These are phyloP conservation scores for Ctena decussata DNA, from an alignment of 2,888 invertebrate genomes.

Conservation along the genomic window DNA sequence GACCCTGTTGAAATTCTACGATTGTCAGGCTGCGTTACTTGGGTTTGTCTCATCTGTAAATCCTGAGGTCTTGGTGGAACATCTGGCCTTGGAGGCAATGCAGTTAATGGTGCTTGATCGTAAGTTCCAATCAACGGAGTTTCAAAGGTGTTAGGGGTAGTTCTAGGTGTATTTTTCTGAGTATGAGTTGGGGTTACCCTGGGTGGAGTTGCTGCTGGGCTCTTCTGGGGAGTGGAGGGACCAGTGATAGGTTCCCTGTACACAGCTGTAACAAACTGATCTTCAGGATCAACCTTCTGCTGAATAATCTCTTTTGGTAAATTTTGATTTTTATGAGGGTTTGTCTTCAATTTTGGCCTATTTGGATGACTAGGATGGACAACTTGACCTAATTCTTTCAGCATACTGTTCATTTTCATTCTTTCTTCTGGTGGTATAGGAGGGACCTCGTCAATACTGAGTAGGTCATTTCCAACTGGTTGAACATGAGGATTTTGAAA, in stretches of 20 bases:
- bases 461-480: slow-evolving; percentile 58
- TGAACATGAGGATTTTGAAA: slow-evolving; percentile 29
- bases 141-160: slow-evolving; percentile 31
- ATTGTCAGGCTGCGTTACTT: slow-evolving; percentile 49
- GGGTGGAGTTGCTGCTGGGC: slow-evolving; percentile 61
- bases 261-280: slow-evolving; percentile 79
- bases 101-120: slow-evolving; percentile 36
- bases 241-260: slow-evolving; percentile 79
- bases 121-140: background rate
- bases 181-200: slow-evolving; percentile 16
- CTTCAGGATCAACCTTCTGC: slow-evolving; percentile 58
- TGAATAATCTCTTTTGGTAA: slow-evolving; percentile 27
- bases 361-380: slow-evolving; percentile 69
- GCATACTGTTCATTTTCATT: slow-evolving; percentile 70
- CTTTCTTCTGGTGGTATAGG: slow-evolving; percentile 69
- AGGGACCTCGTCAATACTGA: slow-evolving; percentile 71
- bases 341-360: slow-evolving; percentile 41
- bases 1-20: slow-evolving; percentile 75
- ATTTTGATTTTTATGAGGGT: slow-evolving; percentile 36
- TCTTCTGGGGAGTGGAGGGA: slow-evolving; percentile 62
- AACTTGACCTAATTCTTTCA: slow-evolving; percentile 75
- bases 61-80: background rate
- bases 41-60: background rate
- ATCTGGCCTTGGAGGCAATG: slow-evolving; percentile 62
- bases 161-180: slow-evolving; percentile 27